Base-by-base conservation (phyloP, 2,797 vertebrate genomes). In the Mareca strepera region DNA sequence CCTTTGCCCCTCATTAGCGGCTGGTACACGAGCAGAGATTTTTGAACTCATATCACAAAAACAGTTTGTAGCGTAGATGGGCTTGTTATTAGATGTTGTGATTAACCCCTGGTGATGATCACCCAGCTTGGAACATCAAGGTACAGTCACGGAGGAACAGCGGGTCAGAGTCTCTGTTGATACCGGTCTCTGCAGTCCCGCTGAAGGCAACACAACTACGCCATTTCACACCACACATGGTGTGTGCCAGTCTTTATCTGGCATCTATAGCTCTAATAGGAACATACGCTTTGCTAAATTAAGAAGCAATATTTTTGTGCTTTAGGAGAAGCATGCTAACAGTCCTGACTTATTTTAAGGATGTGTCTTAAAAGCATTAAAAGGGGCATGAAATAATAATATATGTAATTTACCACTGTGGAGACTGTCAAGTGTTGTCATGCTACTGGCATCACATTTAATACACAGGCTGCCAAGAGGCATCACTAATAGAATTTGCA, bases 391-490 rank as follows among this genome's bases (percentile, higher is more conserved):
- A 96, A 85, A 96, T 91, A 96, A 96, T 96, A 97, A 90, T 90
- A 91, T 48, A 92, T 73, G 82, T 93, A 89, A 81, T 91, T 76
- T 92, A 66, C 70, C 78, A 69, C 89, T 92, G 64, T 89, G 41
- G 20, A 92, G 94, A 72, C 90, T 96, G 93, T 93, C 92, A 84
- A 88, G 79, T 93, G 79, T 91, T 95, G 93, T 96, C 97, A 96
- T 92, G 91, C 86, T 95, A 92, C 85, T 93, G 91, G 84, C 85
- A n/a, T 95, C 92, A 85, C 92, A 73, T 95, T 97, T 96, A 97
- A 92, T 87, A 88, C 53, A 55, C 9, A 0, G 68, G 59, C 89
- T 86, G 86, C 92, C 95, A 90, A 95, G 90, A 97, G 88, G 69
- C 75, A 92, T 86, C 8, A 2, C 77, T 94, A 96, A 95, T 96